Base-by-base conservation (phyloP, 1,140 invertebrate species). In the Bombus huntii region DNA sequence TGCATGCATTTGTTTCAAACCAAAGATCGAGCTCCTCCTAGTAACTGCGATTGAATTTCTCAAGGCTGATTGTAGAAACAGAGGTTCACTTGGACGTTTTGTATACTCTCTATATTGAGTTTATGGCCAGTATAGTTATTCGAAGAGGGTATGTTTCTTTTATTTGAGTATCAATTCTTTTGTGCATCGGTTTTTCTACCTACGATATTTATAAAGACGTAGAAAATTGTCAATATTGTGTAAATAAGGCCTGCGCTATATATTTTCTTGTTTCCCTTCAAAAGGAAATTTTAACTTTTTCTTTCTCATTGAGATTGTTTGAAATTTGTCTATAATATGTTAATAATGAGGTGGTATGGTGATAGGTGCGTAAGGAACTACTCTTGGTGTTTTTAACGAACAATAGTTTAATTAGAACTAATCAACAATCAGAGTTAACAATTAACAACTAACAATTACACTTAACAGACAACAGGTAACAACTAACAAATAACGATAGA, bases 31-130 rank as follows among this genome's bases (percentile, higher is more conserved):
- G 9, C 37, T 68, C 28, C 28, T 25, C 15, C 42, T n/a, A 34
- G 22, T n/a, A 62, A 74, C 39, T 22, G 28, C 39, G 72, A 81
- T 81, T 74, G 68, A 59, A 73, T 74, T 74, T 62, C 25, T 62
- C 53, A 37, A 15, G 12, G n/a, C 15, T 15, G 8, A 8, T 44
- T 18, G 28, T 13, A 18, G 28, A 15, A 76, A 57, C 53, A 34
- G 6, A 37, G 25, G 31, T 13, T 75, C 34, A 37, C 44, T 18
- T 6, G 22, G n/a, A 57, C 28, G 15, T 37, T 37, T 59, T 39
- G 12, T n/a, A 15, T 57, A 31, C 28, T 57, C 25, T 57, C 3
- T n/a, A 5, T 8, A n/a, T 57, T 9, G 34, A 39, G 37, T 28
- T 53, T 34, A n/a, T 22, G 37, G 25, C 39, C 18, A 53, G 47